phyloP scores from a whole-genome alignment of 1,140 invertebrate genomes.

The Trichoplusia ni region DNA sequence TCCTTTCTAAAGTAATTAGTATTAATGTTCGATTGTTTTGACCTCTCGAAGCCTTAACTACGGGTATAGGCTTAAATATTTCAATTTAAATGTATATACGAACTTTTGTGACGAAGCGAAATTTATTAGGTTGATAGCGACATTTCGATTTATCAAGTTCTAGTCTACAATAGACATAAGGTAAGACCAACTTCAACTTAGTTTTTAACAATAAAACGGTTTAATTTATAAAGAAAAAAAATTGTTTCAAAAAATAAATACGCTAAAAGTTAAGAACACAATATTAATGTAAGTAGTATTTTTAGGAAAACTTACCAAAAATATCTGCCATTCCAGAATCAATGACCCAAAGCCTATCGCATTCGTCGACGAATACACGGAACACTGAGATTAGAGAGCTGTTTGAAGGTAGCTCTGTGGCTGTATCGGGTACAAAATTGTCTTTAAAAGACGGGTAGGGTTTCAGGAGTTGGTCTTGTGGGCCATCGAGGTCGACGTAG shows the following conservation, averaged over 20 bases:
- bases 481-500: conserved; percentile 83
- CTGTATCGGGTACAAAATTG: conserved; percentile 82
- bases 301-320: conserved; percentile 79
- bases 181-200: too few relatives aligned
- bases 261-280: not conserved
- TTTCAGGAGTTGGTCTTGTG: conserved; percentile 84
- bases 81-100: too few relatives aligned
- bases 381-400: conserved; percentile 85
- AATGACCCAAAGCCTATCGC: conserved; percentile 89
- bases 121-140: too few relatives aligned
- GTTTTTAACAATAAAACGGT: too few relatives aligned
- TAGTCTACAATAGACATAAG: too few relatives aligned
- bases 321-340: conserved; percentile 89
- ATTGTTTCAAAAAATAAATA: not conserved
- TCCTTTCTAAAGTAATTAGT: too few relatives aligned
- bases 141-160: too few relatives aligned
- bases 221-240: too few relatives aligned
- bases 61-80: too few relatives aligned
- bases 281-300: not conserved
- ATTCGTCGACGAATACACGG: conserved; percentile 85
- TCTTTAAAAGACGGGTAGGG: conserved; percentile 87
- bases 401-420: conserved; percentile 77
- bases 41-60: too few relatives aligned
- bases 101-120: too few relatives aligned
- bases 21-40: too few relatives aligned